phyloP scores from a whole-genome alignment of 2,797 vertebrate species.

The Bradypus variegatus region DNA sequence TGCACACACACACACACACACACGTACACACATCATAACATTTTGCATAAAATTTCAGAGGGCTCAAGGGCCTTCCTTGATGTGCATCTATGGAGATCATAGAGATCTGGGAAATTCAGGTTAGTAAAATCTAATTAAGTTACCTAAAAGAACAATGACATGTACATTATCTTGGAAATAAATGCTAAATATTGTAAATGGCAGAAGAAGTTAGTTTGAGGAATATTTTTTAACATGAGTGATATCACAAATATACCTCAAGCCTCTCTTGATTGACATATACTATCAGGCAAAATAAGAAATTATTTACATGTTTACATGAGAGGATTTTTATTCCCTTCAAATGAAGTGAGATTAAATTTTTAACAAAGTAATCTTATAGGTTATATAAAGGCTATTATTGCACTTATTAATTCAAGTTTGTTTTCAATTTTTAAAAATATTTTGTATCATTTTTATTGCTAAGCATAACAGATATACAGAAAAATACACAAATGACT shows the following conservation, averaged over 20 bases:
- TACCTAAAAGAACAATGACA: background rate
- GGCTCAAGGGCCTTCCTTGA: background rate
- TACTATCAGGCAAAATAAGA: background rate
- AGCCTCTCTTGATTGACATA: background rate
- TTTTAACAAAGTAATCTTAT: background rate
- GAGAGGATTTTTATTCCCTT: background rate
- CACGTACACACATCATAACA: fast-evolving
- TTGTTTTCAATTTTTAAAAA: background rate
- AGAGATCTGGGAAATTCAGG: background rate
- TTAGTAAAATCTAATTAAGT: background rate
- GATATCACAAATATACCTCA: background rate
- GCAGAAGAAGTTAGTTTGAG: background rate
- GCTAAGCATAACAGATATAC: background rate
- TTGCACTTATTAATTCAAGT: background rate
- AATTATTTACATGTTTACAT: background rate
- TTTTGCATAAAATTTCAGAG: background rate
- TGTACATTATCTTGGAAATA: background rate
- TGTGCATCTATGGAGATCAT: background rate
- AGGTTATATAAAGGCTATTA: background rate
- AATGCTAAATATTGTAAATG: background rate
- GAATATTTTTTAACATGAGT: background rate
- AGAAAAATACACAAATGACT: background rate
- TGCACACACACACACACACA: fast-evolving
- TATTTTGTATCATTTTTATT: background rate
- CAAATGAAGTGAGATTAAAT: background rate